Percentiles rank a stretch among this genome's conserved stretches.
Evolutionary conservation across 2,797 vertebrate genomes (phyloP).

Genomic region (Coilia nasus): DNA sequence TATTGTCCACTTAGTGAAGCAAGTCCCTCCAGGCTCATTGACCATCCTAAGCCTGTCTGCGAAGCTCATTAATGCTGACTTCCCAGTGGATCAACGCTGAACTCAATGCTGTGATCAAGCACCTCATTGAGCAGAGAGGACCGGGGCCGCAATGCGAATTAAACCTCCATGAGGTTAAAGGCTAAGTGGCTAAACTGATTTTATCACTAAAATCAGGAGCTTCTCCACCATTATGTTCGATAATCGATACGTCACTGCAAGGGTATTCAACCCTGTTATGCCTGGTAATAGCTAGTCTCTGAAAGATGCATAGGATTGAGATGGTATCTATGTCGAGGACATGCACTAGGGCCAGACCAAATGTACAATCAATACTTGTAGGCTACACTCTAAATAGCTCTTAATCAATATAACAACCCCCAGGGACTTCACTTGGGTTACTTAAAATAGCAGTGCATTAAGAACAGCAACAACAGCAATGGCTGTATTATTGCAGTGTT

Average conservation of each 20-base stretch:
- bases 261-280: background rate
- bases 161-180: conserved; percentile 4
- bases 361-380: conserved; percentile 1
- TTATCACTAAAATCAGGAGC: conserved; percentile 11
- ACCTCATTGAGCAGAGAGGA: background rate
- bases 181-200: background rate
- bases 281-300: background rate
- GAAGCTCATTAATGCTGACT: background rate
- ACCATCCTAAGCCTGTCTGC: background rate
- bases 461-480: background rate
- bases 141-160: background rate
- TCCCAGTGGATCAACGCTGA: background rate
- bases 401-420: background rate
- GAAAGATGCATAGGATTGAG: background rate
- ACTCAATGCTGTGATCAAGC: background rate
- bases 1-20: background rate
- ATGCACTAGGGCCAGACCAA: background rate
- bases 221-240: conserved; percentile 3
- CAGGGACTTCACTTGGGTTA: background rate
- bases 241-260: conserved; percentile 21
- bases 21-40: background rate
- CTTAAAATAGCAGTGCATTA: conserved; percentile 22
- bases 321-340: conserved; percentile 13
- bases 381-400: background rate
- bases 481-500: background rate